phyloP scores from a whole-genome alignment of 2,113 vertebrate species.

The Bubo blakistoni region DNA sequence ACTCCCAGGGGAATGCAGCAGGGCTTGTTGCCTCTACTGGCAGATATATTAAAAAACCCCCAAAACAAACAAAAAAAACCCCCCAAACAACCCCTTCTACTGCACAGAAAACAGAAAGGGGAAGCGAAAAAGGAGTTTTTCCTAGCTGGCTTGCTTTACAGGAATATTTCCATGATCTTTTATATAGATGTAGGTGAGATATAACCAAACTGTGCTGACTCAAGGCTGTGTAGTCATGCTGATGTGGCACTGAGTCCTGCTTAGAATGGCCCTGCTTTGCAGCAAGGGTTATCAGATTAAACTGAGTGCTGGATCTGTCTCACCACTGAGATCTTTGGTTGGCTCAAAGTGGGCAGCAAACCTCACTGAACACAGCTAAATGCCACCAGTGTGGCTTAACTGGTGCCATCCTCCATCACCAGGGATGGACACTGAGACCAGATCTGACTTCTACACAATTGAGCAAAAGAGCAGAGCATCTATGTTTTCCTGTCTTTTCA shows the following conservation, averaged over 20 bases:
- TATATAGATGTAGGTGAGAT: neutral
- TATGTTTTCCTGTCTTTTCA: neutral
- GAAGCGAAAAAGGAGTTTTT: neutral
- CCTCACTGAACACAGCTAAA: neutral
- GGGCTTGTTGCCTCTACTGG: neutral
- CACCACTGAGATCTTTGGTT: neutral
- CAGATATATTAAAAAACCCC: neutral
- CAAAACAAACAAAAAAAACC: neutral
- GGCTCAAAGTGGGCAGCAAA: neutral
- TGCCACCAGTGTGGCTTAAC: fast-evolving
- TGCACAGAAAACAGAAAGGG: neutral
- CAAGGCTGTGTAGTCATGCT: fast-evolving
- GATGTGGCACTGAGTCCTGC: neutral
- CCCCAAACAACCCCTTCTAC: neutral
- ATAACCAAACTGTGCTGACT: neutral
- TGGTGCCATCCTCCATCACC: neutral
- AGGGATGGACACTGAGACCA: neutral
- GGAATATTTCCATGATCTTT: neutral
- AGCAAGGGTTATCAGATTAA: neutral
- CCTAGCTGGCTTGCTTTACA: neutral
- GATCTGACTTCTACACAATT: neutral
- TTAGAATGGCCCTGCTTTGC: neutral
- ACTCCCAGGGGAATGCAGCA: neutral
- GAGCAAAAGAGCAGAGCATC: neutral
- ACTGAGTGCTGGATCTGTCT: neutral